Evolutionary conservation across 2,888 invertebrate genomes (phyloP).

Genomic region (Anoncus sp.): DNA sequence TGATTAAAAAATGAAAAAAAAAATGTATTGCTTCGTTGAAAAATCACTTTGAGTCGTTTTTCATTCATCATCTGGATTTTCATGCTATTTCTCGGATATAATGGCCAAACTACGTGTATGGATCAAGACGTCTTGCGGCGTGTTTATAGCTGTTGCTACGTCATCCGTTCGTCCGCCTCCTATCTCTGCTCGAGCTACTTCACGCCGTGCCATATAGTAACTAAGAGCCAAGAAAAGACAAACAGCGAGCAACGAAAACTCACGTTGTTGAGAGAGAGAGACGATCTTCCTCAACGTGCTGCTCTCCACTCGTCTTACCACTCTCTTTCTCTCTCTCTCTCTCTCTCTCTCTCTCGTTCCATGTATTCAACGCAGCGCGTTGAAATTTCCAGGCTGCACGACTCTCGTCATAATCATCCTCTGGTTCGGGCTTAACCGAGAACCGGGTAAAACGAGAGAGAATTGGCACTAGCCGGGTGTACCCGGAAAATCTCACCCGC

Average conservation of each 20-base stretch:
- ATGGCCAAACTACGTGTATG: too few relatives aligned
- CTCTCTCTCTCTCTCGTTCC: constrained; percentile 50
- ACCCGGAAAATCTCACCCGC: constrained; percentile 13
- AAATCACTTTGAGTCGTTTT: too few relatives aligned
- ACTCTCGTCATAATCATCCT: constrained; percentile 27
- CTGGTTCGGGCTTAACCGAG: constrained; percentile 13
- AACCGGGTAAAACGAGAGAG: background rate
- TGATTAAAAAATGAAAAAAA: too few relatives aligned
- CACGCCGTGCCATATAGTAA: background rate
- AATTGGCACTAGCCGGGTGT: constrained; percentile 13
- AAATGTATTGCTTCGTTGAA: too few relatives aligned
- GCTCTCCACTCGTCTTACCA: constrained; percentile 25
- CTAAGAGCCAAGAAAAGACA: constrained; percentile 37
- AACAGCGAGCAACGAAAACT: constrained; percentile 38
- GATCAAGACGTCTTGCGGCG: background rate
- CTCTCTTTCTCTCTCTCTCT: constrained; percentile 43
- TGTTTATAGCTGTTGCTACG: constrained; percentile 3
- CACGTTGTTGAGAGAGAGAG: constrained; percentile 27
- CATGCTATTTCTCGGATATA: too few relatives aligned
- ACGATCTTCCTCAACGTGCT: constrained; percentile 34
- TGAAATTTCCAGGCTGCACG: constrained; percentile 39
- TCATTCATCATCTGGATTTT: too few relatives aligned
- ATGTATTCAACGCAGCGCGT: constrained; percentile 44
- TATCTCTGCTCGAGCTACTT: background rate
- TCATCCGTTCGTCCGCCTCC: constrained; percentile 13